Conservation (phyloP, 2,797 vertebrate species). For the Sebastes minor region DNA sequence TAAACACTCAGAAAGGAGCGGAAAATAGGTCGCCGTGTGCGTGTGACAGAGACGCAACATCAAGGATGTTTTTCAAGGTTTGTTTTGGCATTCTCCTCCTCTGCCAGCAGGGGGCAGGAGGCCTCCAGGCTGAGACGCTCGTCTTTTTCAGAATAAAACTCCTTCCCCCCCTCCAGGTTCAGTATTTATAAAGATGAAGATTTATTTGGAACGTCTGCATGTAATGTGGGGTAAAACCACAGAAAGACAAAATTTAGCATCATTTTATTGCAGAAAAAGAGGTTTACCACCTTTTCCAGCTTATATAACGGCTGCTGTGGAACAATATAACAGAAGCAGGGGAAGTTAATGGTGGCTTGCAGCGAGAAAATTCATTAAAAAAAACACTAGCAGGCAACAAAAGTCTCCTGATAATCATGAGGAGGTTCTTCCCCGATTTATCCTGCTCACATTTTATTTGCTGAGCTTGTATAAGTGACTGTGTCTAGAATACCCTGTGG, state of each 20-base stretch:
- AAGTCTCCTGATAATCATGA: conserved; percentile 17
- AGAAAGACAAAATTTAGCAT: background rate
- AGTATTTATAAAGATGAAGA: background rate
- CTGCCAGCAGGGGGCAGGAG: conserved; percentile 71
- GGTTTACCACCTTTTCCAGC: background rate
- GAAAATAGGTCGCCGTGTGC: conserved; percentile 32
- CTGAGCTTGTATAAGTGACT: conserved; percentile 15
- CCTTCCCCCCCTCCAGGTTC: background rate
- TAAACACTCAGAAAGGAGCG: conserved; percentile 3
- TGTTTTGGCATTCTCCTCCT: background rate
- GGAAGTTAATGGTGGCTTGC: background rate
- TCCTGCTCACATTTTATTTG: conserved; percentile 11
- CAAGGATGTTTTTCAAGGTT: background rate
- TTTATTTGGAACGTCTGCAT: background rate
- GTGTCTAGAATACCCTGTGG: background rate
- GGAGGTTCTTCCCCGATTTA: background rate
- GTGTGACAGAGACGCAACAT: background rate
- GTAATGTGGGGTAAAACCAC: background rate
- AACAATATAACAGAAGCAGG: background rate
- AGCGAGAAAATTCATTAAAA: background rate
- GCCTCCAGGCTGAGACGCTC: conserved; percentile 23
- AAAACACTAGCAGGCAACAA: background rate
- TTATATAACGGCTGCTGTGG: background rate
- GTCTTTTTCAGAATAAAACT: background rate
- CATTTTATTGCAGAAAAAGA: background rate